These are phyloP conservation scores for Heliothis virescens DNA, from an alignment of 1,140 invertebrate species.

Conservation along the genomic window DNA sequence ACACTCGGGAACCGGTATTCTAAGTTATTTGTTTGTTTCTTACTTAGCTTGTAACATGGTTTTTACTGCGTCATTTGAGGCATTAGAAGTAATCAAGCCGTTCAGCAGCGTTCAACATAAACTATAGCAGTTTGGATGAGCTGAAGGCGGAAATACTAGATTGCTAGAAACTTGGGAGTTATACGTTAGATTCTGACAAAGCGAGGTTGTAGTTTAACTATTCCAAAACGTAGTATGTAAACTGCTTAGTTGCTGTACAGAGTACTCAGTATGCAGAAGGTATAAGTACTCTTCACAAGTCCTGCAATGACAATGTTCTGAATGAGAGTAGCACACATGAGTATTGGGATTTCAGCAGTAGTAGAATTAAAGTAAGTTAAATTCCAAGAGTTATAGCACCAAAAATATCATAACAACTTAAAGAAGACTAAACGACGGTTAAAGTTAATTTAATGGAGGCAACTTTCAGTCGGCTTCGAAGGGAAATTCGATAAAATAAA, in stretches of 20 bases:
- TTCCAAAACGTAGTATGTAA: not conserved
- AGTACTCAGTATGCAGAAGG: not conserved
- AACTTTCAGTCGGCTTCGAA: slow-evolving; percentile 50
- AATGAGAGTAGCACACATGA: no score
- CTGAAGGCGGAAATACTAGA: not conserved
- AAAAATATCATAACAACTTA: not conserved
- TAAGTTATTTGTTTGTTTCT: not conserved
- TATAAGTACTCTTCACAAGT: no score
- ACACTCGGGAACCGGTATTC: not conserved
- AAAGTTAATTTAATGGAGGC: slow-evolving; percentile 57
- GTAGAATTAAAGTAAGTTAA: no score
- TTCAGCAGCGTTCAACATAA: not conserved
- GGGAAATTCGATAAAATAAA: slow-evolving; percentile 66
- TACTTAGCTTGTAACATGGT: not conserved
- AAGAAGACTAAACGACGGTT: not conserved
- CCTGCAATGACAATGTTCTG: no score
- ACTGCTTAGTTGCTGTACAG: not conserved
- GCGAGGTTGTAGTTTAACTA: not conserved
- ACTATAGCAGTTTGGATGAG: not conserved
- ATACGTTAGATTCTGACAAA: not conserved
- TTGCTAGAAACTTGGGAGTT: not conserved
- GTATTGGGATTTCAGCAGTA: no score
- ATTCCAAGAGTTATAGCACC: no score
- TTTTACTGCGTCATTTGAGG: not conserved
- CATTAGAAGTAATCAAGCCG: not conserved